Evolutionary conservation across 2,888 invertebrate species (phyloP), one percentile per base, ranked within the genome.

Genomic region (Eumacrocentrus americanus): DNA sequence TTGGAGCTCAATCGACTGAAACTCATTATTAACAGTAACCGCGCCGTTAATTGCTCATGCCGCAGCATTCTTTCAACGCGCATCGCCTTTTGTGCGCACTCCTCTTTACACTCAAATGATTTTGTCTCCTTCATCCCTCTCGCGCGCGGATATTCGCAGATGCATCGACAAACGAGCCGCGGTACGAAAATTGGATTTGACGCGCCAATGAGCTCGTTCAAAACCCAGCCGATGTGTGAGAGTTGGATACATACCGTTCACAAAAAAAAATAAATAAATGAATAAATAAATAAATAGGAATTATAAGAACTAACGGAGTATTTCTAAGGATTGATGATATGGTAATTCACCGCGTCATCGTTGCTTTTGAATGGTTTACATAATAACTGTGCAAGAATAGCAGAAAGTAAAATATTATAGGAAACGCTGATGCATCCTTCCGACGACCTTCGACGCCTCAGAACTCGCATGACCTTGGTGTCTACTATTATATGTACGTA

Each of bases 1-100:
- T n/a, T 47, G 2, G 46, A 25, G 54, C 50, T 56, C 60, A 48
- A 60, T 63, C 37, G 58, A 52, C 16, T 57, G 59, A 46, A 40
- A 25, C 56, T 42, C 47, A 57, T 62, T 61, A 63, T 58, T 61
- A 62, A 56, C 58, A 57, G 35, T 42, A 29, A 40, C 48, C 52
- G 52, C 47, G 42, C 42, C 38, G 63, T 47, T 59, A 63, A 63
- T 65, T 63, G 63, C 61, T 63, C 65, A 54, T 22, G 52, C 46
- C 14, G 44, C 44, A 47, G 29, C 46, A 23, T 48, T 20, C 38
- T 48, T 44, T 47, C 14, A 16, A 37, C 11, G 18, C 23, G 20
- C 52, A 5, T 34, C 20, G 11, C 37, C 20, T 29, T 44, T 29
- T 25, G 1, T 46, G 5, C 12, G 23, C 35, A 29, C 34, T 11